Evolutionary conservation across 2,888 invertebrate species (phyloP).

Genomic region (Caradrina clavipalpis): DNA sequence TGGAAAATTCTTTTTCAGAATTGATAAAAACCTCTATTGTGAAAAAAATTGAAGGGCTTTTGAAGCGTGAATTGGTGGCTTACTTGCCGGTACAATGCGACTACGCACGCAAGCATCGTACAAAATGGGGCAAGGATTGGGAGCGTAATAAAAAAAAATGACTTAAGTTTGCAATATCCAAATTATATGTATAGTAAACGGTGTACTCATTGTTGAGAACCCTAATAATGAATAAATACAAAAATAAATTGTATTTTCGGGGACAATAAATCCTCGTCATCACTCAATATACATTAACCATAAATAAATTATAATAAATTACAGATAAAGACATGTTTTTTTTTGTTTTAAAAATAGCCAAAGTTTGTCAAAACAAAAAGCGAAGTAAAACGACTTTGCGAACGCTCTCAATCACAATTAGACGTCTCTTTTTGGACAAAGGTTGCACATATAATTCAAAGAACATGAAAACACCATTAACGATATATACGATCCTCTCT

Average conservation of each 20-base stretch:
- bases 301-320: not conserved
- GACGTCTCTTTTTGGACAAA: not conserved
- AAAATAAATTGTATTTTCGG: conserved; percentile 1
- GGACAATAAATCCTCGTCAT: not conserved
- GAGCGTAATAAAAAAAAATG: not conserved
- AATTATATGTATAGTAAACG: no score
- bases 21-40: no score
- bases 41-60: no score
- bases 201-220: no score
- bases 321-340: no score
- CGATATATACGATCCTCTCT: not conserved
- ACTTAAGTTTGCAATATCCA: no score
- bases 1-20: no score
- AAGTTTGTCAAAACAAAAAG: not conserved
- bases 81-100: not conserved
- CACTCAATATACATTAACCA: no score
- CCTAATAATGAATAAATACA: no score
- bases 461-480: conserved; percentile 1
- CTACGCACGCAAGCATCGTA: not conserved
- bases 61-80: no score
- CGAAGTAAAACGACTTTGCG: no score
- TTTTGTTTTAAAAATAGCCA: no score
- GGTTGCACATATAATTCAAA: not conserved
- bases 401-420: not conserved
- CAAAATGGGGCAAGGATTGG: not conserved